Base-by-base conservation (phyloP, 2,797 vertebrate species). In the Cirrhinus mrigala region DNA sequence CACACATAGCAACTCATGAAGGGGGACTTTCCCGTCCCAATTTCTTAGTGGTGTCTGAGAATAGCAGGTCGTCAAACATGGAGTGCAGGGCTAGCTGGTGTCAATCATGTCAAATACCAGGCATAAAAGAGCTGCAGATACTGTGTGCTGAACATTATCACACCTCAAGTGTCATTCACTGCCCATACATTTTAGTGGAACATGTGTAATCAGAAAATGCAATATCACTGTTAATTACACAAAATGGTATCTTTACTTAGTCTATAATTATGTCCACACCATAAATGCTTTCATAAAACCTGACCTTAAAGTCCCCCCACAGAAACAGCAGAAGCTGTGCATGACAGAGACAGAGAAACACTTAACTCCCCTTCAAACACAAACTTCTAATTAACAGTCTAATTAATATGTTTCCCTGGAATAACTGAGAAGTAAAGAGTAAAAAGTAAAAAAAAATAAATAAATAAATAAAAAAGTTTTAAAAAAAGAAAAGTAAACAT, bases 21-120 rank as follows among this genome's bases (percentile, higher is more conserved):
- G 84, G 90, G 94, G 93, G 93, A 93, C 92, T 94, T 94, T 93
- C 94, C 92, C 90, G 84, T 86, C 82, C 85, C 24, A 12, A 85
- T 85, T 75, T 89, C 88, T 90, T 76, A 75, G 54, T 75, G 64
- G 66, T 12, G 62, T 83, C 91, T 90, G 68, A 90, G 90, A 93
- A 93, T 93, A 95, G 92, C 90, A 93, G 91, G 90, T 91, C 89
- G 91, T 93, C 91, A 93, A 88, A 92, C 86, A 89, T 89, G 92
- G 91, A 89, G 91, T 91, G 89, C 83, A 82, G 80, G 84, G 86
- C 87, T 76, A 76, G 86, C 82, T 79, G 76, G 84, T 73, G 77
- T 85, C 84, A 89, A 90, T 89, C 88, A 87, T 88, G 71, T 89
- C 89, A 64, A 88, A 87, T 89, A 71, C 89, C 90, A 89, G 90